Base-by-base conservation (phyloP, 2,888 invertebrate species). In the Coleophora deauratella region DNA sequence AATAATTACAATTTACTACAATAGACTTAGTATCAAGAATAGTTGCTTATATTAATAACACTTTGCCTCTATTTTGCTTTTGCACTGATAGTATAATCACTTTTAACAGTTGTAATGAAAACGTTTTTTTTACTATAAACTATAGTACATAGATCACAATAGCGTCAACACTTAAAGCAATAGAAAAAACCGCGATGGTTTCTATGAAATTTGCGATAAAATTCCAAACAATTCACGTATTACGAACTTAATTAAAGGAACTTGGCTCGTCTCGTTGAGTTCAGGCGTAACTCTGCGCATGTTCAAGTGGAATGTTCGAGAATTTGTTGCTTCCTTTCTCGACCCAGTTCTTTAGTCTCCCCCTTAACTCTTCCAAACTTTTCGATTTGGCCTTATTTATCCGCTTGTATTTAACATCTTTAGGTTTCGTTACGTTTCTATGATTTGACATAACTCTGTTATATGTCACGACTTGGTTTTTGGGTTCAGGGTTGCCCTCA, bases 361-460 rank as follows among this genome's bases (percentile, higher is more conserved):
- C 95, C 2, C 95, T 80, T 43, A 95, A 66, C 62, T 95, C 95
- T 59, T 95, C 95, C 51, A 95, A 80, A 59, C 95, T 95, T 77
- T 95, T 94, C 46, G 95, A 95, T 68, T 95, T 95, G 4, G 95
- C 95, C 70, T 95, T 95, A 69, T 95, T 95, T 71, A 95, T 95
- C 62, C 95, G 88, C 71, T 95, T 95, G 80, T 95, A 95, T 76
- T 95, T 95, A 28, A 95, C 95, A 68, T 96, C 95, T 80, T 95
- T 95, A 50, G 95, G 95, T 70, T 95, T 95, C 4, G 94, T 95
- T 38, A 96, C 95, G 39, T 94, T 94, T 49, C 95, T 88, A 72
- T 96, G 95, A 76, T 95, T 95, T 35, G 93, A 94, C 95, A 95
- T 95, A 43, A 95, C 95, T 52, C 95, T 85, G 73, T 94, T 94